Evolutionary conservation across 2,888 invertebrate genomes (phyloP).

Genomic region (Eupithecia pulchellata): DNA sequence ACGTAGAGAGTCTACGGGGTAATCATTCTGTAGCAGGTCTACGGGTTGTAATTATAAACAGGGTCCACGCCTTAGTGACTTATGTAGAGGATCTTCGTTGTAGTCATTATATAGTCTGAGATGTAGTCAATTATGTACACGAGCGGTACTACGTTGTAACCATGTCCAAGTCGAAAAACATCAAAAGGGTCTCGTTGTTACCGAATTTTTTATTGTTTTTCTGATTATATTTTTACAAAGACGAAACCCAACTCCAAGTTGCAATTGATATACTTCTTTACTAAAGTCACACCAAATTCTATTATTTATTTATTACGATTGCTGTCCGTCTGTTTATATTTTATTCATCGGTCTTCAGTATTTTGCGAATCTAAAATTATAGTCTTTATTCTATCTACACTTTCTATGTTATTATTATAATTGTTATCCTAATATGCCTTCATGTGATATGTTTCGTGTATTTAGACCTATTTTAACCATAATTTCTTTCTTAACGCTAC

Average conservation of each 20-base stretch:
- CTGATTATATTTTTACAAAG: too few species aligned
- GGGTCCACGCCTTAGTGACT: neutral
- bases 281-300: too few species aligned
- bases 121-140: too few species aligned
- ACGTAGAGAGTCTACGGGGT: neutral
- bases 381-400: neutral
- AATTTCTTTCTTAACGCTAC: conserved; percentile 56
- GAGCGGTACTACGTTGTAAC: neutral
- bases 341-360: neutral
- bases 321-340: neutral
- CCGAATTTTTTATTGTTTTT: too few species aligned
- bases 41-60: neutral
- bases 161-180: too few species aligned
- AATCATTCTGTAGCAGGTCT: neutral
- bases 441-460: neutral
- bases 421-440: neutral
- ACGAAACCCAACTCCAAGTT: too few species aligned
- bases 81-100: neutral
- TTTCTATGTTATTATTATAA: neutral
- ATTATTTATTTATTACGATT: neutral
- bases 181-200: too few species aligned
- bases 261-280: neutral
- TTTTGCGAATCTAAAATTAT: neutral
- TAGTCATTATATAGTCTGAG: too few species aligned
- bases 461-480: conserved; percentile 25